Evolutionary conservation across 2,113 vertebrate genomes (phyloP).

Genomic region (Neolamprologus sp.): DNA sequence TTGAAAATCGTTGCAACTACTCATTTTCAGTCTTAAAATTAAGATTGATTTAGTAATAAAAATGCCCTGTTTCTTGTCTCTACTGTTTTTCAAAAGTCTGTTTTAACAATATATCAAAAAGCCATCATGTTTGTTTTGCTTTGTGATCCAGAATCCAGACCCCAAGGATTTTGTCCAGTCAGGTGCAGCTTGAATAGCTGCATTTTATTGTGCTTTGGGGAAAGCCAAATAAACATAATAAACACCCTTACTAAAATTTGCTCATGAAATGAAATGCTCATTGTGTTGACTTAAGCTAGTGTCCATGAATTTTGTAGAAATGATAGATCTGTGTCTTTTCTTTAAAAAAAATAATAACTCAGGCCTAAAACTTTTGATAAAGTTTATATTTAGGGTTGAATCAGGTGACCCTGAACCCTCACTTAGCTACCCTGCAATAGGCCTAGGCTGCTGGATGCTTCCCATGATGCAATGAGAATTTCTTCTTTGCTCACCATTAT

Average conservation of each 20-base stretch:
- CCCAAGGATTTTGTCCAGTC: neutral
- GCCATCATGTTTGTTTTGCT: neutral
- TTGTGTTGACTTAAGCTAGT: neutral
- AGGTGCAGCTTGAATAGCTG: neutral
- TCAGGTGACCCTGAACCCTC: neutral
- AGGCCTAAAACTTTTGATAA: neutral
- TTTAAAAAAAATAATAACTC: rapidly evolving
- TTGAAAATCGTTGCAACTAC: neutral
- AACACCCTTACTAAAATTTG: neutral
- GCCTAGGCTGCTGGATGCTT: neutral
- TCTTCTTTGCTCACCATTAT: neutral
- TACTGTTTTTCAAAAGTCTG: neutral
- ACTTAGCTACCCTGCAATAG: neutral
- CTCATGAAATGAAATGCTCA: neutral
- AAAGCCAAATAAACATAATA: neutral
- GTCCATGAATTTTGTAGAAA: neutral
- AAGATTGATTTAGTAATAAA: neutral
- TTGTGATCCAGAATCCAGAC: neutral
- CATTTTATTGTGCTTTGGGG: neutral
- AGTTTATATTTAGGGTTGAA: neutral
- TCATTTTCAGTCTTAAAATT: neutral
- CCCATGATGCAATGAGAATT: neutral
- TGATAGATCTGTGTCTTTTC: neutral
- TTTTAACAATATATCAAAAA: neutral
- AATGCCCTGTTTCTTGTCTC: neutral